A percentile compares a stretch with the other conserved stretches of the same genome.
These are phyloP conservation scores for Setophaga coronata DNA, from an alignment of 2,113 vertebrate species.

Conservation along the genomic window DNA sequence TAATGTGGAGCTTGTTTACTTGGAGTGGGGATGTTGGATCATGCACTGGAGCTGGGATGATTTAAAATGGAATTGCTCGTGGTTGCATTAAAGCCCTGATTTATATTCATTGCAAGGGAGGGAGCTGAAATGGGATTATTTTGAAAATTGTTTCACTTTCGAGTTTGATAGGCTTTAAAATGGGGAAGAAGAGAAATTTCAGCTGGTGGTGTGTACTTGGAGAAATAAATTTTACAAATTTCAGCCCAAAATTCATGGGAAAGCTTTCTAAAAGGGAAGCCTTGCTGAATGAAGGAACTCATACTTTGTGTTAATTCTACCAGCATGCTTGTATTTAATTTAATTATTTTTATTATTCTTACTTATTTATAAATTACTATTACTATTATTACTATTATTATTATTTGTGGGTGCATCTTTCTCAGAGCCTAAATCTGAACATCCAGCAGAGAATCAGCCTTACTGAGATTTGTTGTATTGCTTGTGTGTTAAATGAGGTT, in stretches of 20 bases:
- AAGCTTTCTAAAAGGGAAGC: background rate
- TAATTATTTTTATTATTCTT: background rate
- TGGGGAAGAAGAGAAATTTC: background rate
- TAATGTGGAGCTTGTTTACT: background rate
- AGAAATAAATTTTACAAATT: background rate
- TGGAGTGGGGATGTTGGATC: background rate
- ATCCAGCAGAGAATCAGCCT: background rate
- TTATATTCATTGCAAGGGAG: background rate
- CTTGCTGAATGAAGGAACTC: background rate
- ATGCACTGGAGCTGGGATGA: background rate
- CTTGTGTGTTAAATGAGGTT: background rate
- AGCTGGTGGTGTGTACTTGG: background rate
- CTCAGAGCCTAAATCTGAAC: background rate
- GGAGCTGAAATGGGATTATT: background rate
- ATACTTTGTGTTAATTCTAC: background rate
- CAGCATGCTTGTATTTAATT: accelerated
- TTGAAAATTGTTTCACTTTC: background rate
- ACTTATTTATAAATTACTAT: no score
- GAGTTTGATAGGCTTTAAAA: background rate
- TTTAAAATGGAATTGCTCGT: background rate
- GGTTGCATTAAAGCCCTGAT: background rate
- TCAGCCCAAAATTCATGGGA: background rate
- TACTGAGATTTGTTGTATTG: accelerated
- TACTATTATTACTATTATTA: background rate
- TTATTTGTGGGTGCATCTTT: background rate